phyloP scores from a whole-genome alignment of 2,797 vertebrate genomes.

The Tokudaia tokunoshimensis region DNA sequence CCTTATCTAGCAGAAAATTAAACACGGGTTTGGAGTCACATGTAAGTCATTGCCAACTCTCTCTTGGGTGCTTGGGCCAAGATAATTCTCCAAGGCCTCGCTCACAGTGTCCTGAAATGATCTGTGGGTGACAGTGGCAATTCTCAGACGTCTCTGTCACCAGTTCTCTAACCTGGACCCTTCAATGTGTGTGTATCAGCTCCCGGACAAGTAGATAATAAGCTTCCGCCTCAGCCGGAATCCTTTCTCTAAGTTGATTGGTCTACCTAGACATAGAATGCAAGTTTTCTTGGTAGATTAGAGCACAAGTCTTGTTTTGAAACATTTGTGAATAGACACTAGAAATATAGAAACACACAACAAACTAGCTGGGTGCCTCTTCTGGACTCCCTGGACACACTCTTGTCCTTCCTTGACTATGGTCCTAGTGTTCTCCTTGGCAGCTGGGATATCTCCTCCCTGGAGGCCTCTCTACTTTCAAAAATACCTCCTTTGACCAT shows the following conservation, averaged over 20 bases:
- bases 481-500: not conserved
- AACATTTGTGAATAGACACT: not conserved
- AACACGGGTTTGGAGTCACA: not conserved
- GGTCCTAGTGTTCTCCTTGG: not conserved
- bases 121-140: not conserved
- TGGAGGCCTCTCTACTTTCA: not conserved
- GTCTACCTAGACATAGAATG: not conserved
- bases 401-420: not conserved
- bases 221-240: not conserved
- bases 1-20: constrained; percentile 37
- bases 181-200: not conserved
- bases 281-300: not conserved
- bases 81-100: not conserved
- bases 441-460: not conserved
- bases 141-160: not conserved
- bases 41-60: not conserved
- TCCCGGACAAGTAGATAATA: not conserved
- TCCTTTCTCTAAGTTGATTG: not conserved
- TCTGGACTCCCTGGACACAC: not conserved
- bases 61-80: not conserved
- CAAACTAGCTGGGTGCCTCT: not conserved
- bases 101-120: not conserved
- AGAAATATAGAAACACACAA: not conserved
- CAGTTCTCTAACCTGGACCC: not conserved
- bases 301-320: not conserved